Percentiles rank a stretch among this genome's conserved stretches.
Conservation (phyloP, 2,888 invertebrate genomes). For the Rhimphoctona megacephalus region DNA sequence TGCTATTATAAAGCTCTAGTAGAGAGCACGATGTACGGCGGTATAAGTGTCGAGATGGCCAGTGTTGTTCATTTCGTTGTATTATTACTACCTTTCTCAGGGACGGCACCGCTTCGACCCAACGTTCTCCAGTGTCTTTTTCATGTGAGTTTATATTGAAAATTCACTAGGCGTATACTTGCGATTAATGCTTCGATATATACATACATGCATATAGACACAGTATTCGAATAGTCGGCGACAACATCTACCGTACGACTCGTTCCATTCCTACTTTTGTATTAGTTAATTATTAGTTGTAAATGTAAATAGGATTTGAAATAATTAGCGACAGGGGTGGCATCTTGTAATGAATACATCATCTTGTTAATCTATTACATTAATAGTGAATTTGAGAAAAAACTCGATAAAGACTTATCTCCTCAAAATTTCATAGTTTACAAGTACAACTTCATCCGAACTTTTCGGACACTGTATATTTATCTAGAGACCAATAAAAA, state of each 20-base stretch:
- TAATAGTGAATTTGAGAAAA: background rate
- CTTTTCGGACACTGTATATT: background rate
- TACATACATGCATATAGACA: background rate
- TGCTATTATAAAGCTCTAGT: constrained; percentile 77
- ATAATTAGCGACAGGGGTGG: no score
- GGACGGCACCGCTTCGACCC: constrained; percentile 10
- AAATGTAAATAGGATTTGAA: no score
- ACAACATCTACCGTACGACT: no score
- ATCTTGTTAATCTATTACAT: no score
- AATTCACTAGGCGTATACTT: background rate
- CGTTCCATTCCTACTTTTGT: no score
- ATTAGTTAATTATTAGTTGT: no score
- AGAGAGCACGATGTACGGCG: constrained; percentile 67
- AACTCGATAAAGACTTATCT: background rate
- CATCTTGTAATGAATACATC: no score
- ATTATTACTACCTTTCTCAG: constrained; percentile 61
- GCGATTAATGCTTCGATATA: background rate
- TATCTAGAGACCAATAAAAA: background rate
- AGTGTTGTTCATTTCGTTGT: constrained; percentile 65
- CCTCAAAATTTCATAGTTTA: background rate
- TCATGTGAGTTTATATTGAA: background rate
- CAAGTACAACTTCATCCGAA: background rate
- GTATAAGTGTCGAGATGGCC: constrained; percentile 62
- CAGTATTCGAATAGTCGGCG: background rate
- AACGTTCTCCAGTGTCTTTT: constrained; percentile 5